Evolutionary conservation across 2,113 vertebrate species (phyloP).

Genomic region (Laterallus jamaicensis): DNA sequence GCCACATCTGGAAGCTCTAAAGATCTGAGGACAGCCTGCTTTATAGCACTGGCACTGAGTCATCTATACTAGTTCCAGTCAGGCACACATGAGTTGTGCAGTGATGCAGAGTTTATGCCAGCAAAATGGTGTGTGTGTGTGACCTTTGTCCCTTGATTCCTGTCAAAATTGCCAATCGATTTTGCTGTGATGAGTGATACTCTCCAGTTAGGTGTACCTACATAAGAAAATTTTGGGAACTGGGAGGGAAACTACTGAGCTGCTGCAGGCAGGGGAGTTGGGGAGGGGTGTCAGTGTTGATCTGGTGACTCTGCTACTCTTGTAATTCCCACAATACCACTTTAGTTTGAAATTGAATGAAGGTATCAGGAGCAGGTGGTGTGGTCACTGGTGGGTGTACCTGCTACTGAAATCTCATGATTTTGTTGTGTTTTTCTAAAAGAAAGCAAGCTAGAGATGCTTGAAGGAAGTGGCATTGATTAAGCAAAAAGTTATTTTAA

Average conservation of each 20-base stretch:
- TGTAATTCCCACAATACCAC: neutral
- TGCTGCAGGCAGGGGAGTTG: neutral
- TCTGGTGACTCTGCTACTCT: neutral
- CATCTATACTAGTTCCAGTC: neutral
- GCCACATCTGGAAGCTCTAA: neutral
- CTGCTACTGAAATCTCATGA: neutral
- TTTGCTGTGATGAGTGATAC: neutral
- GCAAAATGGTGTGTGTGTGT: neutral
- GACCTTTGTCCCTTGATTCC: neutral
- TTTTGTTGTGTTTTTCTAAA: conserved; percentile 13
- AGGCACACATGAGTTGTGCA: neutral
- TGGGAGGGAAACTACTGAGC: neutral
- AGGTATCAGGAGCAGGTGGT: neutral
- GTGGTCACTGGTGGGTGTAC: neutral
- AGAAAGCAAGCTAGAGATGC: neutral
- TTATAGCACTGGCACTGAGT: neutral
- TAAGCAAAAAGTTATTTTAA: conserved; percentile 51
- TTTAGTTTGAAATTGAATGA: neutral
- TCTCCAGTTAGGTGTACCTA: neutral
- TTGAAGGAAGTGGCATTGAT: conserved; percentile 37
- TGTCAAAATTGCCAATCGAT: neutral
- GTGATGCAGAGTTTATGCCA: neutral
- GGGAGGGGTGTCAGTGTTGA: neutral
- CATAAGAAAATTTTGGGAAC: neutral
- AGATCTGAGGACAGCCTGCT: neutral